Base-by-base conservation (phyloP, 2,113 vertebrate genomes). In the Rhinolophus sinicus region DNA sequence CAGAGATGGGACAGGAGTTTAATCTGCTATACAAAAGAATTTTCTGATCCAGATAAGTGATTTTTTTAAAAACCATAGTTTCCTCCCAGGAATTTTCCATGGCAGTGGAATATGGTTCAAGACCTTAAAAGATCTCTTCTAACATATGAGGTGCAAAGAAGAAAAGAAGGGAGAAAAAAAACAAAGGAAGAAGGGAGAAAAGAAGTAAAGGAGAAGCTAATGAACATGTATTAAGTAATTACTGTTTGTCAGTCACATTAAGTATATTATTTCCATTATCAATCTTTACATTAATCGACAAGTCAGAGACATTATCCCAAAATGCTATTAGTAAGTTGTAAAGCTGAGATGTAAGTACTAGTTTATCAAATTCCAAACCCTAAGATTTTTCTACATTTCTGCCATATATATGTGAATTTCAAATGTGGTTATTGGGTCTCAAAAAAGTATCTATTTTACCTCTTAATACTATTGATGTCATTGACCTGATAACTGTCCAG, bases 341-440 rank as follows among this genome's bases (percentile, higher is more conserved):
- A 78, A 84, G 52, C n/a, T 28, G 81, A 95, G 16, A 72, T 16
- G 3, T 64, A 33, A 54, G 64, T 22, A 22, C 30, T 77, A 13
- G 35, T 58, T 97, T 88, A 80, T 54, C 78, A 47, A 69, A 89
- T 75, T 93, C 75, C 52, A 93, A 56, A 35, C 38, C 22, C 40
- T 85, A 85, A 84, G 6, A 18, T 81, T 52, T 82, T 62, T 78
- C 30, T 77, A 64, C 3, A 58, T 24, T 56, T 38, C 13, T 88
- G 35, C 38, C 12, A 65, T 16, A 38, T n/a, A 26, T 64, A 4
- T 56, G 15, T 40, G 30, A 21, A 24, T 96, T 78, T 78, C 81
- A 91, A 13, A 52, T 50, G 22, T 28, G 50, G 35, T 35, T 38
- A 24, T 10, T 95, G 65, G 33, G 6, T 91, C 64, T 91, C 67